Evolutionary conservation across 2,797 vertebrate species (phyloP).

Genomic region (Prionace glauca): DNA sequence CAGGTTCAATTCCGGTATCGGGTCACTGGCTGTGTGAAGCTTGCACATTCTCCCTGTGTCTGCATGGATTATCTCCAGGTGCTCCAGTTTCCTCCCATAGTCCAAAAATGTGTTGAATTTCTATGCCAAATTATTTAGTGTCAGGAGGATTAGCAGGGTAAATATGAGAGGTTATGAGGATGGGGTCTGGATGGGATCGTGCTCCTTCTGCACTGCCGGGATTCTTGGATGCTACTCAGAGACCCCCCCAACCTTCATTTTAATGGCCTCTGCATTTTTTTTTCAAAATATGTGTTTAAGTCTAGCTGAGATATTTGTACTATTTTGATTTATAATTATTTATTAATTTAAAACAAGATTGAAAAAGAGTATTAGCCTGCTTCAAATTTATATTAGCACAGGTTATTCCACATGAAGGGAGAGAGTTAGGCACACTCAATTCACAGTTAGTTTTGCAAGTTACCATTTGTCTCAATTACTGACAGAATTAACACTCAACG

Average conservation of each 20-base stretch:
- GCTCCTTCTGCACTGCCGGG: no score
- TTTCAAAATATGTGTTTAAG: neutral
- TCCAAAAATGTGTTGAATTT: no score
- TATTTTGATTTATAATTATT: neutral
- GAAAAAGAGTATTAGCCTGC: neutral
- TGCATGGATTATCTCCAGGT: no score
- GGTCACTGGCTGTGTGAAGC: no score
- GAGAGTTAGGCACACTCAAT: neutral
- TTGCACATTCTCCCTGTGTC: no score
- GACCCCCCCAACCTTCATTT: no score
- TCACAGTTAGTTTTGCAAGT: neutral
- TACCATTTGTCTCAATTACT: neutral
- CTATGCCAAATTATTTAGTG: no score
- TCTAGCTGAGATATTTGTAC: neutral
- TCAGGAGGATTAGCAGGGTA: no score
- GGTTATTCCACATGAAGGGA: neutral
- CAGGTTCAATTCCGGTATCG: no score
- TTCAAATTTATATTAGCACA: neutral
- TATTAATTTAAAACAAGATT: neutral
- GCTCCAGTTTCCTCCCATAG: no score
- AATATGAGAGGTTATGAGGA: no score
- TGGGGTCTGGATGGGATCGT: no score
- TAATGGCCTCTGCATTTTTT: neutral
- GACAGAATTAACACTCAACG: neutral
- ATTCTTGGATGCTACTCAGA: neutral